phyloP scores from a whole-genome alignment of 2,113 vertebrate species.

The Siphamia tubifer region DNA sequence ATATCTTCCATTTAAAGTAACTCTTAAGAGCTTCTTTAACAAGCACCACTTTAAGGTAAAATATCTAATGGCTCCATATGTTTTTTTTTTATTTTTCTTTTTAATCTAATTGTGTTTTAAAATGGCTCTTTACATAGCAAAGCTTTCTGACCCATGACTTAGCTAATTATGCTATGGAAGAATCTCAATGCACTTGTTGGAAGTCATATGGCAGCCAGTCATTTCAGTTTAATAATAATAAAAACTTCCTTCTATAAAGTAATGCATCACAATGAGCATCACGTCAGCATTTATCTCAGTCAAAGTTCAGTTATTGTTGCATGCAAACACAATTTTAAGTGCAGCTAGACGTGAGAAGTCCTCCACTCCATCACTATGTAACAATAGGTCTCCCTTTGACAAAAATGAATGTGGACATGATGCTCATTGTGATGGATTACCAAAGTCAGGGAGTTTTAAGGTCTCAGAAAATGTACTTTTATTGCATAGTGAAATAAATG shows the following conservation, averaged over 20 bases:
- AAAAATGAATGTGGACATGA: slow-evolving; percentile 50
- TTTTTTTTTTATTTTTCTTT: no score
- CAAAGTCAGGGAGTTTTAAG: slow-evolving; percentile 45
- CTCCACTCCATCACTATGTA: not conserved
- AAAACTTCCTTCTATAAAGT: slow-evolving; percentile 2
- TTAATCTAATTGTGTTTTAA: no score
- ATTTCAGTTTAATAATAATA: not conserved
- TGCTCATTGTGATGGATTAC: slow-evolving; percentile 60
- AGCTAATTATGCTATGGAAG: no score
- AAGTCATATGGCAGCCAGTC: not conserved
- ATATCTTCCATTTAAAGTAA: no score
- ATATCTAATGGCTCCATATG: no score
- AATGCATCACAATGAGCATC: slow-evolving; percentile 52
- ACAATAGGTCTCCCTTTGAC: slow-evolving; percentile 44
- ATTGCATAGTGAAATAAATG: slow-evolving; percentile 32
- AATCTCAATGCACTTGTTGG: no score
- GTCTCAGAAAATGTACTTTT: slow-evolving; percentile 44
- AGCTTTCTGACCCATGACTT: no score
- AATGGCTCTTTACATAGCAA: no score
- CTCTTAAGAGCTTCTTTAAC: no score
- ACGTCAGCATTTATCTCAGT: slow-evolving; percentile 35
- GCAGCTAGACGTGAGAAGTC: slow-evolving; percentile 21
- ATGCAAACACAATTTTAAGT: slow-evolving; percentile 37
- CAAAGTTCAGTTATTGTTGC: slow-evolving; percentile 41
- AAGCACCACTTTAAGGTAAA: no score